phyloP scores from a whole-genome alignment of 2,113 vertebrate species.

The Trochalopteron elliotii region DNA sequence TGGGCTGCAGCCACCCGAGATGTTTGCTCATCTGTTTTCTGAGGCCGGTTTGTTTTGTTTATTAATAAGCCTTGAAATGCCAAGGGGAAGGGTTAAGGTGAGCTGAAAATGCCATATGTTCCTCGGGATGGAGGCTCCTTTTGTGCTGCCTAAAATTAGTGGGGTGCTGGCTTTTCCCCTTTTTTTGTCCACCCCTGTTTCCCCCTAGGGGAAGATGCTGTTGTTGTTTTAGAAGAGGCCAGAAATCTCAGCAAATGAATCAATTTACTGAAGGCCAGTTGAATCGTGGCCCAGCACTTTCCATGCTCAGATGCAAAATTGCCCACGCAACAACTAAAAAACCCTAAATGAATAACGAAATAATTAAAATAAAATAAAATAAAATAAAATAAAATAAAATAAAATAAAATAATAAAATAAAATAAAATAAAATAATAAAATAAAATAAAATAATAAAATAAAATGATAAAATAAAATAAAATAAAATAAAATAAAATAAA shows the following conservation, averaged over 20 bases:
- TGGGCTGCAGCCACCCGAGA: background rate
- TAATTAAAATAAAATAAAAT: background rate
- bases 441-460: too few species aligned
- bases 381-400: background rate
- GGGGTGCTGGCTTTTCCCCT: background rate
- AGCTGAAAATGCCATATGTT: background rate
- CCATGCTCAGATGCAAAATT: background rate
- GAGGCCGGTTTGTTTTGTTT: slow-evolving; percentile 1
- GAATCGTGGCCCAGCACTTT: background rate
- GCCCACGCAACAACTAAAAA: too few species aligned
- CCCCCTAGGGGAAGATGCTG: background rate
- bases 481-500: too few species aligned
- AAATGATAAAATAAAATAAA: too few species aligned
- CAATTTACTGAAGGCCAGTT: background rate
- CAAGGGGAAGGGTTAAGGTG: slow-evolving; percentile 11
- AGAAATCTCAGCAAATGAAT: background rate
- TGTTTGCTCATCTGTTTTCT: slow-evolving; percentile 24
- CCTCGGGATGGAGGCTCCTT: background rate
- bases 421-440: background rate
- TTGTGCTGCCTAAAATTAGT: background rate
- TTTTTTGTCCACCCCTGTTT: background rate
- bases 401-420: too few species aligned
- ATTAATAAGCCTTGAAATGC: slow-evolving; percentile 53
- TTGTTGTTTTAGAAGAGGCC: background rate
- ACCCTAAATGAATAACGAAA: background rate